Percentiles rank a stretch among this genome's conserved stretches.
These are phyloP conservation scores for Plebejus anna DNA, from an alignment of 2,888 invertebrate genomes.

Conservation along the genomic window DNA sequence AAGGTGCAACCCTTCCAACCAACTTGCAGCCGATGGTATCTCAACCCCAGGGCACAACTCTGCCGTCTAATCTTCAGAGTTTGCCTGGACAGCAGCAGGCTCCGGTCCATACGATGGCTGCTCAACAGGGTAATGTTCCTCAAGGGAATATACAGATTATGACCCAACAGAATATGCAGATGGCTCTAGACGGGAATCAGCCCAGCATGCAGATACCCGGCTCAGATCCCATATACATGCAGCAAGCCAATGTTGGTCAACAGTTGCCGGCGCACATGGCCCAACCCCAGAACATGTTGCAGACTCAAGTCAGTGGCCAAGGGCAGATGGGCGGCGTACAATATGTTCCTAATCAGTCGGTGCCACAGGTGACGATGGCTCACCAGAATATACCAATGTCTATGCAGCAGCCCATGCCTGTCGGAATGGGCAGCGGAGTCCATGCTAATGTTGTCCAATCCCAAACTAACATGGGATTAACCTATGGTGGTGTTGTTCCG, in stretches of 20 bases:
- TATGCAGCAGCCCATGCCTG: slow-evolving; percentile 72
- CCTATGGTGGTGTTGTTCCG: slow-evolving; percentile 69
- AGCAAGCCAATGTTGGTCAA: slow-evolving; percentile 65
- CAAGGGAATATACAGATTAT: slow-evolving; percentile 81
- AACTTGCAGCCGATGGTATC: slow-evolving; percentile 71
- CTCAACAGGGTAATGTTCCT: slow-evolving; percentile 78
- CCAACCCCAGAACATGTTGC: slow-evolving; percentile 67
- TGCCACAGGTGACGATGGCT: slow-evolving; percentile 65
- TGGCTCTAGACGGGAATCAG: slow-evolving; percentile 78
- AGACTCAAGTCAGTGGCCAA: slow-evolving; percentile 68
- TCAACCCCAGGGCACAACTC: slow-evolving; percentile 80
- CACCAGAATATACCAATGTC: slow-evolving; percentile 77
- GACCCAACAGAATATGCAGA: slow-evolving; percentile 76
- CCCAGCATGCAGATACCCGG: slow-evolving; percentile 77
- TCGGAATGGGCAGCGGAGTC: slow-evolving; percentile 68
- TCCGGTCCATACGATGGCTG: slow-evolving; percentile 64
- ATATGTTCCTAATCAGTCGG: slow-evolving; percentile 65
- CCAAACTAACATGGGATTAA: slow-evolving; percentile 71
- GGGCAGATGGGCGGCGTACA: slow-evolving; percentile 69
- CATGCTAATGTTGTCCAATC: slow-evolving; percentile 74
- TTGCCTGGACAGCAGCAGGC: slow-evolving; percentile 73
- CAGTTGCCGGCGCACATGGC: slow-evolving; percentile 72
- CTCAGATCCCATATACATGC: slow-evolving; percentile 76
- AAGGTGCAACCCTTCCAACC: slow-evolving; percentile 69
- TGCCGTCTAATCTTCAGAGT: slow-evolving; percentile 80